Evolutionary conservation across 2,113 vertebrate species (phyloP), one percentile per base, ranked within the genome.

Genomic region (Pterocles gutturalis): DNA sequence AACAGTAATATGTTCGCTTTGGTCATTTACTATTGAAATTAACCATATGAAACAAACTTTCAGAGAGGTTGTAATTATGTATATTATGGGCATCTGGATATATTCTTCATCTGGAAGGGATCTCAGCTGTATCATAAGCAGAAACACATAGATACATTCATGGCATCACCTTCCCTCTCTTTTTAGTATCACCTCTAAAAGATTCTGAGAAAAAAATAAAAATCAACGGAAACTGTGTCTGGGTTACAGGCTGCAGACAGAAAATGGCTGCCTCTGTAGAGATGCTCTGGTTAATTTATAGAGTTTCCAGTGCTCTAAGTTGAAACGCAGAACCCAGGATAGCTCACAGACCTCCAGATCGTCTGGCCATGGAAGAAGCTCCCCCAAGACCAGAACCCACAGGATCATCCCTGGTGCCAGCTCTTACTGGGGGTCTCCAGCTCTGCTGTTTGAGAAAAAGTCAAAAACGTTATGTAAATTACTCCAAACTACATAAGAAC

Each of bases 261-360:
- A 95, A 87, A 75, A 79, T 38, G 2, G 15, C 36, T 93, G 18
- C 19, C 19, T 79, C 66, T 61, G 12, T 31, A 65, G 71, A 77
- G 53, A 57, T 54, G n/a, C 45, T 87, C 61, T 90, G 79, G 66
- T 72, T 88, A 93, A 79, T 92, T 79, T 72, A 83, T 3, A 60
- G 60, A 65, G 34, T 48, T 88, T 69, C 36, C 49, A 80, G 36
- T 2, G 19, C 38, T 83, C 41, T 76, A 53, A 79, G 76, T 77
- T 36, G 55, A 94, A 96, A 61, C 43, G 18, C 87, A 94, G 81
- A 90, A 13, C 4, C 33, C 57, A 48, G 61, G 48, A 45, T 16
- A 61, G 1, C 34, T 86, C 57, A 77, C 88, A 92, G 73, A 73
- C 10, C 22, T 62, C 64, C 64, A 60, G 0, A 19, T 83, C 22